Evolutionary conservation across 37 sponge, comb jelly and placozoan species (phyloP).

Genomic region (Bolinopsis microptera): DNA sequence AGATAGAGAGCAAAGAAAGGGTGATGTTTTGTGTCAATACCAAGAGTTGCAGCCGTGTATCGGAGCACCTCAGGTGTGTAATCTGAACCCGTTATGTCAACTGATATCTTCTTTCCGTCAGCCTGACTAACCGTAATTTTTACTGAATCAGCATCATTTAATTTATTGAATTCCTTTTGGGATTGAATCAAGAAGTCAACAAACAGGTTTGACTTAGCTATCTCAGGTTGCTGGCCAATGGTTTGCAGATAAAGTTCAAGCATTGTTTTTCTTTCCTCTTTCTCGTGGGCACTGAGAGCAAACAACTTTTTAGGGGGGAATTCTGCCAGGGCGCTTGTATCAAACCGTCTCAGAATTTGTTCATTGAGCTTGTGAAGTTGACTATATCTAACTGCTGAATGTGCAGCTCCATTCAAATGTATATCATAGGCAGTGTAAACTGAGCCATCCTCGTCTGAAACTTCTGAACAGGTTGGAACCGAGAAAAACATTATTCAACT

Average conservation of each 20-base stretch:
- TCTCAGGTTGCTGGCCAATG: constrained; percentile 10
- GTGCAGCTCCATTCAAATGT: constrained; percentile 21
- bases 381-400: constrained; percentile 15
- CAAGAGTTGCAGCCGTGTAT: background rate
- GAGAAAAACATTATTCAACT: constrained; percentile 56
- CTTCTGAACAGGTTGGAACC: background rate
- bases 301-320: constrained; percentile 57
- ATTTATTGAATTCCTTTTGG: constrained; percentile 34
- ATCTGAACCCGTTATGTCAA: background rate
- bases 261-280: background rate
- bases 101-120: background rate
- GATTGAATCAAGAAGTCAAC: constrained; percentile 31
- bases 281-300: background rate
- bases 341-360: constrained; percentile 17
- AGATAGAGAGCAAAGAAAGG: background rate
- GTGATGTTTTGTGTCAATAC: constrained; percentile 7
- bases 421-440: constrained; percentile 39
- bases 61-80: constrained; percentile 2
- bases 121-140: background rate
- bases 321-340: background rate
- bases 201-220: constrained; percentile 15
- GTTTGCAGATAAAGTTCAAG: background rate
- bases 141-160: background rate
- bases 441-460: background rate
- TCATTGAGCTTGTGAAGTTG: constrained; percentile 39